Conservation (phyloP, 2,797 vertebrate species). For the Crocodylus rhombifer region DNA sequence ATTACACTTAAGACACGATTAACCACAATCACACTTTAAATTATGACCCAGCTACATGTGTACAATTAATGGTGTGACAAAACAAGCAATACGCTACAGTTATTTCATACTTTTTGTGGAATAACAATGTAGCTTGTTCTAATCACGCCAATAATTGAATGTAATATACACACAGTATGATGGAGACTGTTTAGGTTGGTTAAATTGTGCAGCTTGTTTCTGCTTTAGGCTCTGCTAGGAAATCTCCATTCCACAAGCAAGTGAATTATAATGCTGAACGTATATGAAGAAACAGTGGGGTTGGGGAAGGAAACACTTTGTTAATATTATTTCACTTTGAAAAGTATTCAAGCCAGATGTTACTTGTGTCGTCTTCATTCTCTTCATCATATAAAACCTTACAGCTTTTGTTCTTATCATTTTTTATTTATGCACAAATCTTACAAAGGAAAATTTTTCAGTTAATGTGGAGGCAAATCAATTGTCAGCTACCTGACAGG, state of each 20-base stretch:
- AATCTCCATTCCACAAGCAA: not conserved
- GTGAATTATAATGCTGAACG: slow-evolving; percentile 3
- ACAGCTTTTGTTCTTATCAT: not conserved
- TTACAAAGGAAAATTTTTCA: slow-evolving; percentile 8
- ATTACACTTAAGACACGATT: not conserved
- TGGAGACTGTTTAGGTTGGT: not conserved
- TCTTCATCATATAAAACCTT: not conserved
- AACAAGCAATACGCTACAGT: too few relatives aligned
- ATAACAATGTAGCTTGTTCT: too few relatives aligned
- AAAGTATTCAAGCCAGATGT: not conserved
- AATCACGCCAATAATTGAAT: too few relatives aligned
- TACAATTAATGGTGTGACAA: too few relatives aligned
- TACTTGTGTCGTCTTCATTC: not conserved
- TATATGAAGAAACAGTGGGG: not conserved
- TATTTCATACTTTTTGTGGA: too few relatives aligned
- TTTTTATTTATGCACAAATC: not conserved
- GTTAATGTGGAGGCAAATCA: not conserved
- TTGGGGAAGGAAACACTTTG: not conserved
- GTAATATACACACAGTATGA: too few relatives aligned
- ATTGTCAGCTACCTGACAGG: not conserved
- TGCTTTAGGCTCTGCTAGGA: not conserved
- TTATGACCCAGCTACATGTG: too few relatives aligned
- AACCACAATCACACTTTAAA: not conserved
- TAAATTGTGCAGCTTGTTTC: slow-evolving; percentile 2
- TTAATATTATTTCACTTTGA: not conserved